phyloP scores from a whole-genome alignment of 1,140 invertebrate genomes.

The Drosophila bifasciata region DNA sequence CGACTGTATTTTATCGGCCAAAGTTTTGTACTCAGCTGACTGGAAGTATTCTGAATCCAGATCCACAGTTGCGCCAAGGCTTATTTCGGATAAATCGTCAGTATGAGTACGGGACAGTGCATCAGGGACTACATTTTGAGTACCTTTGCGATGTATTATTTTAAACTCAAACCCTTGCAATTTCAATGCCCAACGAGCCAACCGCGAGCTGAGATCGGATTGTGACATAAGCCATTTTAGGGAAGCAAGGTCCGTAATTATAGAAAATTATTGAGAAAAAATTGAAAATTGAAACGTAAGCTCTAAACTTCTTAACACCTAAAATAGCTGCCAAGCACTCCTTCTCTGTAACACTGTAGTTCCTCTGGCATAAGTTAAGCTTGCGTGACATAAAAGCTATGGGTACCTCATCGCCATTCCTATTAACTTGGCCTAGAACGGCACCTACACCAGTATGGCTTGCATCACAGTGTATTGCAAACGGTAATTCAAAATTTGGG shows the following conservation, averaged over 20 bases:
- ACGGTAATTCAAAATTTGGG: conserved; percentile 2
- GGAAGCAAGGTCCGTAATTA: too few relatives aligned
- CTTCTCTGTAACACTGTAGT: neutral
- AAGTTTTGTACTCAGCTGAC: neutral
- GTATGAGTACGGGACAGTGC: neutral
- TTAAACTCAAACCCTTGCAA: conserved; percentile 2
- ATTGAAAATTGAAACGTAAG: too few relatives aligned
- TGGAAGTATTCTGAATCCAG: too few relatives aligned
- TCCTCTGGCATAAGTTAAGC: conserved; percentile 7
- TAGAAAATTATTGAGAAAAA: too few relatives aligned
- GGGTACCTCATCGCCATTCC: neutral
- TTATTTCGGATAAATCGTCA: too few relatives aligned
- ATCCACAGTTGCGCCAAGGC: too few relatives aligned
- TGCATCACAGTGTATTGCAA: conserved; percentile 14
- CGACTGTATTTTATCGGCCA: neutral
- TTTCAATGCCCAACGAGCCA: neutral
- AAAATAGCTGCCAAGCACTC: conserved; percentile 1
- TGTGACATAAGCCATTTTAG: too few relatives aligned
- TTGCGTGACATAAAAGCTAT: conserved; percentile 5
- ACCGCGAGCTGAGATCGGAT: too few relatives aligned
- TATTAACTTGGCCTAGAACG: conserved; percentile 6
- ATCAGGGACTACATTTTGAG: neutral
- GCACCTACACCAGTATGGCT: conserved; percentile 11
- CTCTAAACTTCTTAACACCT: conserved; percentile 10
- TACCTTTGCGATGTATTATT: neutral